Percentiles rank a stretch among this genome's conserved stretches.
These are phyloP conservation scores for Globia sparganii DNA, from an alignment of 2,888 invertebrate genomes.

Conservation along the genomic window DNA sequence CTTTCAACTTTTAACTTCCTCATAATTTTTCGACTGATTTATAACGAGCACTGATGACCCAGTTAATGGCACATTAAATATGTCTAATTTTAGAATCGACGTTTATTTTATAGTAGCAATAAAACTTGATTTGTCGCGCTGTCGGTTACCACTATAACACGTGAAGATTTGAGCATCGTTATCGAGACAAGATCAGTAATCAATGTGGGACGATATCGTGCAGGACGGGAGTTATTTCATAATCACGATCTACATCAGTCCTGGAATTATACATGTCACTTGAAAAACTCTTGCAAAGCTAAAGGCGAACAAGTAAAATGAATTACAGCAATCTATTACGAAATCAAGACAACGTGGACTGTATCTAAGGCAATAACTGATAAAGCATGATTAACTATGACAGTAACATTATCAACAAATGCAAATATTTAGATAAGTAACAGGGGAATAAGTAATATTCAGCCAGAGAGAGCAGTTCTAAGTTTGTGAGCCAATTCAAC, in stretches of 20 bases:
- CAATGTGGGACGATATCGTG: slow-evolving; percentile 31
- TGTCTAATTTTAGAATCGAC: slow-evolving; percentile 50
- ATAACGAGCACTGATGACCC: slow-evolving; percentile 60
- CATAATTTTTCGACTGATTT: slow-evolving; percentile 57
- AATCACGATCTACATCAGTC: background rate
- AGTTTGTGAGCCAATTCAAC: slow-evolving; percentile 48
- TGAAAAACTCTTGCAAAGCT: background rate
- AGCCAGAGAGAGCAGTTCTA: slow-evolving; percentile 36
- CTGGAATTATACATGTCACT: background rate
- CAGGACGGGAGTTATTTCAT: background rate
- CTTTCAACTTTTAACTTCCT: slow-evolving; percentile 44
- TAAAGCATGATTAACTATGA: slow-evolving; percentile 53
- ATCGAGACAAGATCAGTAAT: slow-evolving; percentile 24
- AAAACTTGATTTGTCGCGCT: slow-evolving; percentile 60
- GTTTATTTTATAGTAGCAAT: slow-evolving; percentile 50
- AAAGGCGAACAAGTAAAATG: slow-evolving; percentile 28
- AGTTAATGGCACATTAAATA: slow-evolving; percentile 53
- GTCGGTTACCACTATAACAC: slow-evolving; percentile 38
- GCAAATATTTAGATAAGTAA: slow-evolving; percentile 61
- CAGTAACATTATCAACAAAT: slow-evolving; percentile 57
- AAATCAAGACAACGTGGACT: slow-evolving; percentile 41
- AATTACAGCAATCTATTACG: slow-evolving; percentile 49
- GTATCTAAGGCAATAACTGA: slow-evolving; percentile 49
- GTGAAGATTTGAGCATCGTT: slow-evolving; percentile 40
- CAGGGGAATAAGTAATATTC: slow-evolving; percentile 50